phyloP scores from a whole-genome alignment of 2,113 vertebrate species.

The Silurus glanis region DNA sequence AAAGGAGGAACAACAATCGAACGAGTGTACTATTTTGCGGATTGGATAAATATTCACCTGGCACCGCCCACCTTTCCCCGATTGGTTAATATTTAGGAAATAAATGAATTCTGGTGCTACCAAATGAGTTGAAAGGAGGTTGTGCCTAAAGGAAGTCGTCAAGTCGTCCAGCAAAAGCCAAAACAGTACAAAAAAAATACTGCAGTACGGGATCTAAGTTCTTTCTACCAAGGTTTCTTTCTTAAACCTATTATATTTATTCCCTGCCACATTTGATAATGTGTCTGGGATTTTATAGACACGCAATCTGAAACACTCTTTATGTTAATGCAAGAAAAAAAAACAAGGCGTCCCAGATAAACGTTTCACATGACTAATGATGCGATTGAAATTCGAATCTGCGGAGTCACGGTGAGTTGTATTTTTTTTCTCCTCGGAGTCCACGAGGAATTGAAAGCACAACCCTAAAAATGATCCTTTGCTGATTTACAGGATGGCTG shows the following conservation, averaged over 20 bases:
- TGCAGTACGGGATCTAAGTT: background rate
- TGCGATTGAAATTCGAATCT: conserved; percentile 7
- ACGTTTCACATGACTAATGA: conserved; percentile 1
- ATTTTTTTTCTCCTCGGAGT: background rate
- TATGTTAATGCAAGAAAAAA: background rate
- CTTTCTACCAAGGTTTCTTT: no score
- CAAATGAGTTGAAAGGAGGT: no score
- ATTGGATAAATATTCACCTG: background rate
- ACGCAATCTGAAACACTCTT: conserved; percentile 11
- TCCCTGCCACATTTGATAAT: background rate
- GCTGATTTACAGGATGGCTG: background rate
- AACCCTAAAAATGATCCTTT: background rate
- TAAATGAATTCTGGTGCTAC: background rate
- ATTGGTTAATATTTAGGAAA: background rate
- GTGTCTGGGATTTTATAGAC: background rate
- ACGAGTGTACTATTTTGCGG: background rate
- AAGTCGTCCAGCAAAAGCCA: no score
- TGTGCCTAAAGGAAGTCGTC: no score
- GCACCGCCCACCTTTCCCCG: no score
- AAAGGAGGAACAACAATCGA: no score
- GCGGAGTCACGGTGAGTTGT: background rate
- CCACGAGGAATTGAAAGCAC: background rate
- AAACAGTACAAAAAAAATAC: background rate
- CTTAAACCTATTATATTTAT: background rate
- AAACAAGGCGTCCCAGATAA: background rate